These are phyloP conservation scores for Psittacula cyanocephala DNA, from an alignment of 2,113 vertebrate species.

Conservation along the genomic window DNA sequence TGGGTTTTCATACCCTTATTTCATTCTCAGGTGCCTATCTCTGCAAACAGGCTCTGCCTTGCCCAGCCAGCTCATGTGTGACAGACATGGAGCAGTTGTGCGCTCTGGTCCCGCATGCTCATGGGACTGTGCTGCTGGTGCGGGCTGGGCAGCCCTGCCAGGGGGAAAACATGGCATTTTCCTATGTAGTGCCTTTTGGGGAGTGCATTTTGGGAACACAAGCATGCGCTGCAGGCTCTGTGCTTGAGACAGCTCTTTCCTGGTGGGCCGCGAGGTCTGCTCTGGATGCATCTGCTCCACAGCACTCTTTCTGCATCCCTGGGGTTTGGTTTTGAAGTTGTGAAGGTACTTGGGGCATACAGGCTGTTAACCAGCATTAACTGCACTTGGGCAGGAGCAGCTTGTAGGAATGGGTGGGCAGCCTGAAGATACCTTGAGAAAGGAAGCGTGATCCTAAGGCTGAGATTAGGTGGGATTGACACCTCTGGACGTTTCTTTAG, in stretches of 20 bases:
- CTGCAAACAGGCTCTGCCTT: not conserved
- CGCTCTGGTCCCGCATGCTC: not conserved
- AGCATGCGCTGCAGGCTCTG: fast-evolving
- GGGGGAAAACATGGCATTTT: not conserved
- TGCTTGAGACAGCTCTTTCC: not conserved
- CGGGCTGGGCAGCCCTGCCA: not conserved
- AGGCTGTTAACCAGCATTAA: not conserved
- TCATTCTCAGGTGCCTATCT: not conserved
- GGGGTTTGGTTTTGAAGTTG: not conserved
- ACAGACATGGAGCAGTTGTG: no score
- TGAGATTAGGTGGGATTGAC: not conserved
- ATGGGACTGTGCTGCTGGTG: not conserved
- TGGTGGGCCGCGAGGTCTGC: not conserved
- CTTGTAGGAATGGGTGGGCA: not conserved
- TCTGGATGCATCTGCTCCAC: not conserved
- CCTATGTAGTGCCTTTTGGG: not conserved
- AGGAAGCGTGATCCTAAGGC: fast-evolving
- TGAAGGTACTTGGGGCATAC: not conserved
- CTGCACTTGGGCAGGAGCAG: not conserved
- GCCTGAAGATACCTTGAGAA: not conserved
- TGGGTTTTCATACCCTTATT: not conserved
- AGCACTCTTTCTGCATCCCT: not conserved
- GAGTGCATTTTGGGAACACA: not conserved
- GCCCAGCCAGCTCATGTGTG: not conserved
- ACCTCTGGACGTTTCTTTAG: not conserved